A percentile compares a stretch with the other conserved stretches of the same genome.
Conservation (phyloP, 2,797 vertebrate genomes). For the Pelobates cultripes region DNA sequence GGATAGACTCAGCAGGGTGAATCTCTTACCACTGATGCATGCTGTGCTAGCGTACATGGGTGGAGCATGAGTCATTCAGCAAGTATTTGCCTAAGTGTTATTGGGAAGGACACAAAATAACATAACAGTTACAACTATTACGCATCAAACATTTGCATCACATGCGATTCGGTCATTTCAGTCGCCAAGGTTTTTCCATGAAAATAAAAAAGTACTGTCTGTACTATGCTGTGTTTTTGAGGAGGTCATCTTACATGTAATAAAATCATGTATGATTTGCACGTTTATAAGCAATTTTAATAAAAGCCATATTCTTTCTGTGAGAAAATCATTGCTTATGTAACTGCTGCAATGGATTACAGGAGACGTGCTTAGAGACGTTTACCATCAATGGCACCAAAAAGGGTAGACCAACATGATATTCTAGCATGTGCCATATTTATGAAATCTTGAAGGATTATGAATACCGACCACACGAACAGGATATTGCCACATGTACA, state of each 20-base stretch:
- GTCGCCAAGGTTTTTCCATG: constrained; percentile 29
- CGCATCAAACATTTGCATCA: constrained; percentile 37
- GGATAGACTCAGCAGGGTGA: neutral
- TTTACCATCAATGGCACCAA: too few relatives aligned
- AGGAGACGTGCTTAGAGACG: too few relatives aligned
- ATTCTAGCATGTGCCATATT: too few relatives aligned
- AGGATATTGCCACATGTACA: too few relatives aligned
- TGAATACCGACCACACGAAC: too few relatives aligned
- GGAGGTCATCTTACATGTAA: neutral
- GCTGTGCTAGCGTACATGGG: constrained; percentile 27
- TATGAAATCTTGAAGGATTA: too few relatives aligned
- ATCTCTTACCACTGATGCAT: constrained; percentile 2
- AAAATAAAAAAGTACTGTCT: constrained; percentile 4
- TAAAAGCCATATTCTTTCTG: too few relatives aligned
- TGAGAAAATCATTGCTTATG: too few relatives aligned
- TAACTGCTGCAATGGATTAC: too few relatives aligned
- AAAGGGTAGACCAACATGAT: too few relatives aligned
- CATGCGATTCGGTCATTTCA: constrained; percentile 19
- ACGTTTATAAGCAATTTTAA: neutral
- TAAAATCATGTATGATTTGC: neutral
- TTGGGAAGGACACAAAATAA: constrained; percentile 28
- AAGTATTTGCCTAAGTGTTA: constrained; percentile 24
- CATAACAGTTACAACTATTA: constrained; percentile 22
- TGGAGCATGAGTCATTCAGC: constrained; percentile 20
- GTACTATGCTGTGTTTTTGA: neutral